These are phyloP conservation scores for Microctonus aethiopoides DNA, from an alignment of 2,888 invertebrate species.

Conservation along the genomic window DNA sequence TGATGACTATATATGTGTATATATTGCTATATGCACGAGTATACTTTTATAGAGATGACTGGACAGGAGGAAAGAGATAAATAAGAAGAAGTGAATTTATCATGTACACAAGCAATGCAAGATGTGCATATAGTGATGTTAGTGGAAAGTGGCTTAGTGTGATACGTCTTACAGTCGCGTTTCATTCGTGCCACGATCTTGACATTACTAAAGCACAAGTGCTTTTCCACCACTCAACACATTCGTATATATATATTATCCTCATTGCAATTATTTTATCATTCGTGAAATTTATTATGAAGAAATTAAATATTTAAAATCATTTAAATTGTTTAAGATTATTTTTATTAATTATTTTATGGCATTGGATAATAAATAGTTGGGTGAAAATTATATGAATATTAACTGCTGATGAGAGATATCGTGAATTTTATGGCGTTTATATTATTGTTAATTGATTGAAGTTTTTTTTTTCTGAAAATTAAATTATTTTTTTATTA, in stretches of 20 bases:
- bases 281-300: neutral
- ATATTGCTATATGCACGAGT: neutral
- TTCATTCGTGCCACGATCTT: conserved; percentile 12
- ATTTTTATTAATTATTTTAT: too few species aligned
- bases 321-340: too few species aligned
- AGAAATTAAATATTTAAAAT: neutral
- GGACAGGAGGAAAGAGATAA: neutral
- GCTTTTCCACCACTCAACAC: neutral
- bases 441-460: too few species aligned
- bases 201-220: neutral
- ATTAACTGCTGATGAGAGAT: too few species aligned
- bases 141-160: neutral
- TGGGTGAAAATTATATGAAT: too few species aligned
- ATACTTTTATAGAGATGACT: neutral
- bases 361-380: too few species aligned
- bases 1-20: conserved; percentile 1
- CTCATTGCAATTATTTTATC: too few species aligned
- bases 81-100: neutral
- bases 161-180: neutral
- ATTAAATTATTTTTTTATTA: too few species aligned
- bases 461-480: too few species aligned
- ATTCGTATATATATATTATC: neutral
- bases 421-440: too few species aligned
- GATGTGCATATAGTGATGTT: neutral
- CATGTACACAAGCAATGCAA: too few species aligned